A percentile compares a stretch with the other conserved stretches of the same genome.
These are phyloP conservation scores for Smithornis capensis DNA, from an alignment of 2,113 vertebrate genomes.

Conservation along the genomic window DNA sequence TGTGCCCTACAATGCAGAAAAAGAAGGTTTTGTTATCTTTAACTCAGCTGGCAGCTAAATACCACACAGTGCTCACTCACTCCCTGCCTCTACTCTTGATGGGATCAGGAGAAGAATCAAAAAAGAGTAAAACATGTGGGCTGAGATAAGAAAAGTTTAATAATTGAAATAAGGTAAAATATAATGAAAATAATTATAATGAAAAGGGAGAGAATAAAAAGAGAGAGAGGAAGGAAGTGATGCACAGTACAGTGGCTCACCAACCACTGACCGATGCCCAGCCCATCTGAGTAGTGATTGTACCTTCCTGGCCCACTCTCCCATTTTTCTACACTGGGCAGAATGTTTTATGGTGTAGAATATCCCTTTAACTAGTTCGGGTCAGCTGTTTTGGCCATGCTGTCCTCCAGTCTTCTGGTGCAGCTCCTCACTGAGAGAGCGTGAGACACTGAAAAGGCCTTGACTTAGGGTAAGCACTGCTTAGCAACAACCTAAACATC, in stretches of 20 bases:
- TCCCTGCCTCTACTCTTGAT: not conserved
- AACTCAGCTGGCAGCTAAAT: not conserved
- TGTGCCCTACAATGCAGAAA: not conserved
- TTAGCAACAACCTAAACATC: not conserved
- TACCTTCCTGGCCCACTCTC: not conserved
- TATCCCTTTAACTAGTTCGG: not conserved
- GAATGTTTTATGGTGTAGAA: not conserved
- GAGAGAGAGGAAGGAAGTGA: not conserved
- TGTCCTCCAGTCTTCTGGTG: not conserved
- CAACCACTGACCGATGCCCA: accelerated
- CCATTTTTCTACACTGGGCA: not conserved
- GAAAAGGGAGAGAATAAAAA: not conserved
- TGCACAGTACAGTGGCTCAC: not conserved
- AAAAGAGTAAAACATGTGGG: not conserved
- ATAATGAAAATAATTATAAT: not conserved
- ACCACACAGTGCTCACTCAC: not conserved
- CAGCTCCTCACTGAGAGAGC: not conserved
- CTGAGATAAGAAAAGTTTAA: not conserved
- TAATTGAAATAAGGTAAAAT: not conserved
- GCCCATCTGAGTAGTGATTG: not conserved
- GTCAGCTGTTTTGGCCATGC: not conserved
- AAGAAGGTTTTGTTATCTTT: not conserved
- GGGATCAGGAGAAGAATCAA: not conserved
- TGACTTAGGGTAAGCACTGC: not conserved
- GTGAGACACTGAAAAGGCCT: not conserved